Conservation (phyloP, 2,888 invertebrate species). For the Drosophila formosana region DNA sequence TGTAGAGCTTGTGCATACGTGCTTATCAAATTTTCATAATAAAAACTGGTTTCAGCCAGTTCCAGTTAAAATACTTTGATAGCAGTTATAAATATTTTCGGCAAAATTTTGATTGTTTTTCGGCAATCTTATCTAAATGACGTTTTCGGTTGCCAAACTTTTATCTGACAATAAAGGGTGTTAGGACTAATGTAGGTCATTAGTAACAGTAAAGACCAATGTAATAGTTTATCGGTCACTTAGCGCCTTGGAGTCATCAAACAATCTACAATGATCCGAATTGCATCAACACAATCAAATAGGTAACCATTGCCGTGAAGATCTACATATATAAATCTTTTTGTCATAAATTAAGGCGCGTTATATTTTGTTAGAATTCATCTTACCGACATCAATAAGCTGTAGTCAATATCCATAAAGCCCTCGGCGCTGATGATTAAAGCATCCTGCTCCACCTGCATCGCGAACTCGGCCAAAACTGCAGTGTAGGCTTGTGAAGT, state of each 20-base stretch:
- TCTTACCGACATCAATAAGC: slow-evolving; percentile 73
- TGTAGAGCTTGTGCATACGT: not conserved
- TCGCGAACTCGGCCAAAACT: slow-evolving; percentile 66
- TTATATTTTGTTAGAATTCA: not conserved
- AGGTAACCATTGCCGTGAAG: slow-evolving; percentile 70
- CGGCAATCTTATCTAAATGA: slow-evolving; percentile 40
- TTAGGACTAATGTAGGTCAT: slow-evolving; percentile 26
- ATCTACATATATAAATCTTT: slow-evolving; percentile 51
- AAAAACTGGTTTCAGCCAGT: slow-evolving; percentile 22
- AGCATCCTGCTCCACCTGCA: slow-evolving; percentile 75
- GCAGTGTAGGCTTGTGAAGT: slow-evolving; percentile 56
- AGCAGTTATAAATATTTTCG: slow-evolving; percentile 1
- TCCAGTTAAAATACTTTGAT: not conserved
- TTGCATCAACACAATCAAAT: slow-evolving; percentile 77
- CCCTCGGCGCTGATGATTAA: slow-evolving; percentile 67
- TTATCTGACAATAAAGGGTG: not conserved
- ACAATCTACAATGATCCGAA: slow-evolving; percentile 60
- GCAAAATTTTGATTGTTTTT: not conserved
- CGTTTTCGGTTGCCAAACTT: slow-evolving; percentile 1
- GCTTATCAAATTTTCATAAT: not conserved
- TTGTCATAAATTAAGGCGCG: not conserved
- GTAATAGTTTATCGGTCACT: slow-evolving; percentile 25
- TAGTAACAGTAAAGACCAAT: not conserved
- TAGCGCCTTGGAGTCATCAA: not conserved
- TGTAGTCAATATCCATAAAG: slow-evolving; percentile 72